Percentiles rank a stretch among this genome's conserved stretches.
Conservation (phyloP, 2,888 invertebrate species). For the Cosmia pyralina region DNA sequence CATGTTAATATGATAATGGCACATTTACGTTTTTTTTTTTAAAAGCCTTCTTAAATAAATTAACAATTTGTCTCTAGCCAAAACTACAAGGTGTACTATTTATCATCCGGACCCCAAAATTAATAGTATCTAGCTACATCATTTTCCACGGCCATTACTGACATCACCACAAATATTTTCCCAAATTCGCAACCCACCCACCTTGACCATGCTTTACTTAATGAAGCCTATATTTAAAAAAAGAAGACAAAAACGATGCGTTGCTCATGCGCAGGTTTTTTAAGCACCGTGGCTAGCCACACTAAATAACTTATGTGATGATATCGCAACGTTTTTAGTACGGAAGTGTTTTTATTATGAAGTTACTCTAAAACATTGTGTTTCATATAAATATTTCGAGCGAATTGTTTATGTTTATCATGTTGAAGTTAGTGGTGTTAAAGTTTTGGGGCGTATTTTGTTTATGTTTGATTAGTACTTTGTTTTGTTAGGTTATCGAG, state of each 20-base stretch:
- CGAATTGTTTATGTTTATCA: slow-evolving; percentile 46
- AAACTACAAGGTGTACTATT: slow-evolving; percentile 3
- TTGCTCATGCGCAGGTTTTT: slow-evolving; percentile 49
- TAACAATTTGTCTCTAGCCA: background rate
- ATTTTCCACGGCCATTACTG: slow-evolving; percentile 42
- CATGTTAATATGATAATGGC: slow-evolving; percentile 13
- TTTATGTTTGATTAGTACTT: background rate
- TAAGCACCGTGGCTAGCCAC: slow-evolving; percentile 54
- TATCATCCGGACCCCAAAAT: slow-evolving; percentile 8
- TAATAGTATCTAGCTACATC: background rate
- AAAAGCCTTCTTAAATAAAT: background rate
- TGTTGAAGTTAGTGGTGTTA: slow-evolving; percentile 15
- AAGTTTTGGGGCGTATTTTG: slow-evolving; percentile 21
- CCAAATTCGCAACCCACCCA: slow-evolving; percentile 44
- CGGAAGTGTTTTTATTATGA: slow-evolving; percentile 76
- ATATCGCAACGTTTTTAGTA: slow-evolving; percentile 73
- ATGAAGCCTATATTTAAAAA: slow-evolving; percentile 61
- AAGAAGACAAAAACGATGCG: slow-evolving; percentile 57
- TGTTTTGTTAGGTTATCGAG: background rate
- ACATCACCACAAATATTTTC: slow-evolving; percentile 35
- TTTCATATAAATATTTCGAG: slow-evolving; percentile 53
- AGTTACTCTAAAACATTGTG: slow-evolving; percentile 63
- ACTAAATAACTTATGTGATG: slow-evolving; percentile 73
- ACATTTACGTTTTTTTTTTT: background rate
- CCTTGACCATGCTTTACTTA: slow-evolving; percentile 66